phyloP scores from a whole-genome alignment of 2,797 vertebrate genomes.

The Picus viridis region DNA sequence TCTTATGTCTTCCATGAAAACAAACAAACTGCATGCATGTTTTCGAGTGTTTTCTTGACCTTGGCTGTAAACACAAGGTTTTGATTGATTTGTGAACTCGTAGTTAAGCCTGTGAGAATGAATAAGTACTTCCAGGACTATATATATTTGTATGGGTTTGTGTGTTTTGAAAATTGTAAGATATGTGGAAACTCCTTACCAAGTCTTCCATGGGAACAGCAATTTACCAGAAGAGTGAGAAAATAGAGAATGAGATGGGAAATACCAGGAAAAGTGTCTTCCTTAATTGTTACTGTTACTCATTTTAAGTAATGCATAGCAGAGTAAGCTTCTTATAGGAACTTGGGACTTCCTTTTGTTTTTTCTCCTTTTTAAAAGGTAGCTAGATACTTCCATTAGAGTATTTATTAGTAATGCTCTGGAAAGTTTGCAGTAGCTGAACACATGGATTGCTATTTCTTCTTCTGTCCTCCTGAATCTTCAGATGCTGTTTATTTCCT shows the following conservation, averaged over 20 bases:
- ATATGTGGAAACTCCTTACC: neutral
- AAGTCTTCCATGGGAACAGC: neutral
- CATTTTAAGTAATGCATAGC: neutral
- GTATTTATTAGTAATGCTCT: neutral
- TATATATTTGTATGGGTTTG: neutral
- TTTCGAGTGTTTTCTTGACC: constrained; percentile 32
- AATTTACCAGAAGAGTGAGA: neutral
- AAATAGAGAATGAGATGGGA: neutral
- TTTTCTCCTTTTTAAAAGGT: neutral
- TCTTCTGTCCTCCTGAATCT: neutral
- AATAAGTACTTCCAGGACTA: neutral
- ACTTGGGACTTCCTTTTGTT: neutral
- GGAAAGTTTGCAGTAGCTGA: neutral
- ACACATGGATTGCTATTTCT: neutral
- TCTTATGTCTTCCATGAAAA: neutral
- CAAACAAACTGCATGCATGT: neutral
- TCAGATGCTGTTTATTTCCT: neutral
- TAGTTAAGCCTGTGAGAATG: neutral
- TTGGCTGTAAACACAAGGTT: neutral
- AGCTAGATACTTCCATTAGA: neutral
- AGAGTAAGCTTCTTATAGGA: neutral
- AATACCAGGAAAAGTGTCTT: neutral
- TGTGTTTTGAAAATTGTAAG: neutral
- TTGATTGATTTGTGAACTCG: neutral
- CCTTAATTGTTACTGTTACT: neutral